Conservation (phyloP, 37 sponge, comb jelly and placozoan species). For the Aplysina aerophoba region DNA sequence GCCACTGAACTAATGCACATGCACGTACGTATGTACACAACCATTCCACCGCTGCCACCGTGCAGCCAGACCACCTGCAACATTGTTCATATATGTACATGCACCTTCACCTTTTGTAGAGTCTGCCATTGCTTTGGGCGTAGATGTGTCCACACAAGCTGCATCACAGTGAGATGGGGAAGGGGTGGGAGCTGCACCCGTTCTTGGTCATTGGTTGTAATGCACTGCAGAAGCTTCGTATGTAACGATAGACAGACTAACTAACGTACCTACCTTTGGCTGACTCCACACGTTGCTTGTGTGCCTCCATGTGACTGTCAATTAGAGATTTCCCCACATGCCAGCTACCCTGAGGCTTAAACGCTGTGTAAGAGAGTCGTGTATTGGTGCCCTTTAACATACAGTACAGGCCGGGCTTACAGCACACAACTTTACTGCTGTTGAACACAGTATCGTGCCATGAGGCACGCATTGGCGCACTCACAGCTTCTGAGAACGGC, state of each 20-base stretch:
- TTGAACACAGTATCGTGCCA: too few relatives aligned
- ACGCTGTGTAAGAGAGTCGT: neutral
- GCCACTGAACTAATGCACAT: too few relatives aligned
- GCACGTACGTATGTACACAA: too few relatives aligned
- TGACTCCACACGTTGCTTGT: neutral
- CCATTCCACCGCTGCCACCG: too few relatives aligned
- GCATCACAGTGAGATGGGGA: neutral
- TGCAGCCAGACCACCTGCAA: too few relatives aligned
- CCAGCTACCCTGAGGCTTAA: slow-evolving; percentile 17
- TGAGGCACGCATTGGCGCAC: neutral
- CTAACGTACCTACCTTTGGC: neutral
- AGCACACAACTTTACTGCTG: too few relatives aligned
- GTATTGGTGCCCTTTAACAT: too few relatives aligned
- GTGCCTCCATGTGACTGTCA: neutral
- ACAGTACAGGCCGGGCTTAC: too few relatives aligned
- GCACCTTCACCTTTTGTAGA: neutral
- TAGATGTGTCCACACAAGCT: slow-evolving; percentile 25
- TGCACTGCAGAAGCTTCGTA: too few relatives aligned
- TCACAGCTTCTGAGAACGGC: slow-evolving; percentile 9
- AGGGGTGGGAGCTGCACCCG: neutral
- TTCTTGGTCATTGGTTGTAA: too few relatives aligned
- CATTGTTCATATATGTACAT: too few relatives aligned
- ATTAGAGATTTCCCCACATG: neutral
- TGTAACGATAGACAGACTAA: too few relatives aligned
- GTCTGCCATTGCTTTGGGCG: slow-evolving; percentile 8